These are phyloP conservation scores for mouse (Mus musculus) DNA, from an alignment of 2,113 vertebrate genomes.

Conservation along the genomic window GRCm39 chr1:52183001-52183500, in stretches of 20 bases:
- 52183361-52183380: constrained; percentile 99
- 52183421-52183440: constrained; percentile 97
- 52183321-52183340: not conserved
- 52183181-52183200: not conserved
- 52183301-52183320: not conserved
- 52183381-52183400: constrained; percentile 96
- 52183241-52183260: constrained; percentile 95
- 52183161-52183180: not conserved
- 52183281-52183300: not conserved
- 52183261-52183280: constrained; percentile 93
- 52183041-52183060: not conserved
- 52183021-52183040: not conserved
- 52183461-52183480: not conserved
- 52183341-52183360: constrained; percentile 12
- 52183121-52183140: too few species aligned
- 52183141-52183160: not conserved
- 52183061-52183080: not conserved
- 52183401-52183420: constrained; percentile 99
- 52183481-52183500: not conserved
- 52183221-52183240: constrained; percentile 10
- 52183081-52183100: not conserved
- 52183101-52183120: not conserved
- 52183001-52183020: not conserved
- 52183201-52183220: not conserved
- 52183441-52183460: constrained; percentile 97